These are phyloP conservation scores for Psettodes erumei DNA, from an alignment of 2,113 vertebrate genomes.

Conservation along the genomic window DNA sequence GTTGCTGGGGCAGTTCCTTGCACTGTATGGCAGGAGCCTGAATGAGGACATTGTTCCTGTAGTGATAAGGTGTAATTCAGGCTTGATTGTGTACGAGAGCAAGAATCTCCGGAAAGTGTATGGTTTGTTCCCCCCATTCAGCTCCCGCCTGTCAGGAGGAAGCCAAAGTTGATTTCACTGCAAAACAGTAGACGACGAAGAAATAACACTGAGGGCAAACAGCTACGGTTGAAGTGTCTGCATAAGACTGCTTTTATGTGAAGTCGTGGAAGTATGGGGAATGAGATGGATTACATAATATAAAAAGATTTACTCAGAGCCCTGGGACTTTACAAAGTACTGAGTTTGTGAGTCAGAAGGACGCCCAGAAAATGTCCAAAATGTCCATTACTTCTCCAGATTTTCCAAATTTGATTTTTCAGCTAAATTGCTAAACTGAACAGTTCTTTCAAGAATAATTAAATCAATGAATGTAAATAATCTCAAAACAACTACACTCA, in stretches of 20 bases:
- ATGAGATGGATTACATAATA: not conserved
- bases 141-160: slow-evolving; percentile 29
- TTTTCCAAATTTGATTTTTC: too few species aligned
- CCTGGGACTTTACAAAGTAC: too few species aligned
- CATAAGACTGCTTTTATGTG: too few species aligned
- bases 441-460: not conserved
- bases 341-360: too few species aligned
- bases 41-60: slow-evolving; percentile 67
- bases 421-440: too few species aligned
- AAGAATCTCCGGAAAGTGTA: slow-evolving; percentile 56
- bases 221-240: not conserved
- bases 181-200: slow-evolving; percentile 12
- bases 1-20: slow-evolving; percentile 43
- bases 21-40: slow-evolving; percentile 12
- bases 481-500: not conserved
- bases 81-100: slow-evolving; percentile 39
- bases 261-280: too few species aligned
- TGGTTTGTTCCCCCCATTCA: slow-evolving; percentile 52
- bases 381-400: not conserved
- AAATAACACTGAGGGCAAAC: not conserved
- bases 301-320: not conserved
- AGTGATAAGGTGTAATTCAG: slow-evolving; percentile 68
- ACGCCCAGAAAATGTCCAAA: not conserved
- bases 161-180: slow-evolving; percentile 48
- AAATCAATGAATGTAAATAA: not conserved